phyloP scores from a whole-genome alignment of 1,140 invertebrate genomes.

The Steinernema feltiae region DNA sequence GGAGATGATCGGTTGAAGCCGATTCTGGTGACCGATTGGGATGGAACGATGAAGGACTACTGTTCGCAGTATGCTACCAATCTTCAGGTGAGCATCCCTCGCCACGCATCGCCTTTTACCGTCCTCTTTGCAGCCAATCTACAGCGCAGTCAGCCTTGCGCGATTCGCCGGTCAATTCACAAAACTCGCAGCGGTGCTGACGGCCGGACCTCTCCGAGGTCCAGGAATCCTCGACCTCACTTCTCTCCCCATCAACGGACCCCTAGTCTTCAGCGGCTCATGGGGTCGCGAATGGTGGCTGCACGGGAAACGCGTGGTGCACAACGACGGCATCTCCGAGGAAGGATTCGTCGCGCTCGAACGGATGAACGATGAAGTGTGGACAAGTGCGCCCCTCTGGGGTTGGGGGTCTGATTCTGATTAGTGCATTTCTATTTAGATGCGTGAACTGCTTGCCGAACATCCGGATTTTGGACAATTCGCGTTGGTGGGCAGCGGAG shows the following conservation, averaged over 20 bases:
- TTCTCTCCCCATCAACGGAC: slow-evolving; percentile 54
- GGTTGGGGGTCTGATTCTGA: not conserved
- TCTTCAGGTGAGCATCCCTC: slow-evolving; percentile 42
- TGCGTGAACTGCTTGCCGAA: slow-evolving; percentile 22
- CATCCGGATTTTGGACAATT: slow-evolving; percentile 43
- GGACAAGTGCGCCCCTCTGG: slow-evolving; percentile 14
- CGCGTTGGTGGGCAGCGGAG: slow-evolving; percentile 53
- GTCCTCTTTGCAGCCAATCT: slow-evolving; percentile 55
- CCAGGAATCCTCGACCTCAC: slow-evolving; percentile 57
- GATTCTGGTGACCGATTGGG: slow-evolving; percentile 56
- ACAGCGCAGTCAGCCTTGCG: slow-evolving; percentile 52
- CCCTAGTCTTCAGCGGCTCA: slow-evolving; percentile 55
- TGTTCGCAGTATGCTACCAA: slow-evolving; percentile 57
- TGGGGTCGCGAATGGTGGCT: slow-evolving; percentile 58
- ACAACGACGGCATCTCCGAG: slow-evolving; percentile 53
- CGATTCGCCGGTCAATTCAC: slow-evolving; percentile 50
- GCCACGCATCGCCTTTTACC: no score
- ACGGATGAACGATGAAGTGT: slow-evolving; percentile 40
- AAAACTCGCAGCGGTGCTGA: slow-evolving; percentile 49
- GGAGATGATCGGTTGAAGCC: slow-evolving; percentile 37
- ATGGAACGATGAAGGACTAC: slow-evolving; percentile 58
- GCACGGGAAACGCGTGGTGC: slow-evolving; percentile 49
- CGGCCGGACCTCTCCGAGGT: slow-evolving; percentile 48
- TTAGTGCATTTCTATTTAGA: slow-evolving; percentile 22
- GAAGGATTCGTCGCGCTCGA: slow-evolving; percentile 50